Evolutionary conservation across 1,140 invertebrate genomes (phyloP), one percentile per base, ranked within the genome.

Genomic region (Pseudachorutes palmiensis): DNA sequence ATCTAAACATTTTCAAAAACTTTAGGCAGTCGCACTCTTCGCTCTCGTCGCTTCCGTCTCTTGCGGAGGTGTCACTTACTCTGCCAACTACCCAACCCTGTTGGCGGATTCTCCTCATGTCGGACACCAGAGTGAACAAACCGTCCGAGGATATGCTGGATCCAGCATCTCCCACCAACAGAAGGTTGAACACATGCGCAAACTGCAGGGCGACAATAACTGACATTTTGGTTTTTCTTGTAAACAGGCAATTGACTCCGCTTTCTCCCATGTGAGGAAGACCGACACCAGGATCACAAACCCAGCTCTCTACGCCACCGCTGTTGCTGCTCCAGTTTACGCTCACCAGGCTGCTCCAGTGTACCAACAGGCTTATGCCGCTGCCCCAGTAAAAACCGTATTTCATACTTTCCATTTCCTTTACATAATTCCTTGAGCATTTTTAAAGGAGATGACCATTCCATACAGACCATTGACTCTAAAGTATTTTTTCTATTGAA

Each of bases 281-380:
- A 65, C 64, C 32, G 64, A 65, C 31, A 65, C 64, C 49, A 55
- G 64, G 24, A 33, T 65, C 49, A 65, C 64, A 19, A 65, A 65
- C 31, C 48, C 51, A 19, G 64, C 64, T 57, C 62, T 63, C 30
- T 63, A 63, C 28, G 62, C 31, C 33, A 30, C 41, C 30, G 31
- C 14, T 9, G n/a, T 26, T 19, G 49, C 22, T 61, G 59, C 28
- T 9, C 29, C 59, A 28, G 29, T 28, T 12, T 3, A 14, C 30
- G 14, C 33, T 19, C 19, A n/a, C 32, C 30, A 41, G 1, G 30
- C 61, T 41, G 61, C 61, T 45, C 61, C 61, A 36, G 61, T 62
- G 16, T 33, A 33, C 36, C 61, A 62, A 36, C 61, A 33, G 41
- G 33, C 61, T 41, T 62, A 32, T 41, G 32, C 33, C n/a, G 36